Evolutionary conservation across 2,113 vertebrate species (phyloP).

Genomic region (Daphoenositta chrysoptera): DNA sequence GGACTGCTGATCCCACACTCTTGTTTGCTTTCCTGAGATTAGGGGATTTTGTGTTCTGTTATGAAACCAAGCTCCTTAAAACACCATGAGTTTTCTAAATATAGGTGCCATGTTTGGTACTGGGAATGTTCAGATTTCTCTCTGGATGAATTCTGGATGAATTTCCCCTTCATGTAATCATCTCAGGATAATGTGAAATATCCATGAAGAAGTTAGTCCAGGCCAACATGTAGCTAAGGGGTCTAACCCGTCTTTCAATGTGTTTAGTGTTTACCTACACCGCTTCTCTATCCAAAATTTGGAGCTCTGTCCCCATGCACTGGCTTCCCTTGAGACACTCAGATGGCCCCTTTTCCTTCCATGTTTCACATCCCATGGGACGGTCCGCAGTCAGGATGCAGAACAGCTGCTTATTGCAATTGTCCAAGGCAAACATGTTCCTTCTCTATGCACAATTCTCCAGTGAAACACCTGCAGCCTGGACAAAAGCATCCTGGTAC

Average conservation of each 20-base stretch:
- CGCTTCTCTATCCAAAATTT: background rate
- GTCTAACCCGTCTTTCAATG: background rate
- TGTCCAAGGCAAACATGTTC: background rate
- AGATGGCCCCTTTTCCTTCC: background rate
- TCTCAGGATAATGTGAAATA: background rate
- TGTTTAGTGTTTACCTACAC: background rate
- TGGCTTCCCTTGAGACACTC: background rate
- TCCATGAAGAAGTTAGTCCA: background rate
- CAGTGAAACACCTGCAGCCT: background rate
- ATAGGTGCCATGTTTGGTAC: background rate
- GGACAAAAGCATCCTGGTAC: background rate
- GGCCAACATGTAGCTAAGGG: rapidly evolving
- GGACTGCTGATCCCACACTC: background rate
- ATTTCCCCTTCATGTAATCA: background rate
- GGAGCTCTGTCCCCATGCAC: background rate
- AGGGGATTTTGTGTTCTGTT: background rate
- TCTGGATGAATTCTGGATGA: background rate
- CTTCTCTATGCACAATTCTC: background rate
- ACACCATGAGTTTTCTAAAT: background rate
- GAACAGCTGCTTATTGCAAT: background rate
- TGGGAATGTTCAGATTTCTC: background rate
- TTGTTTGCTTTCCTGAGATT: background rate
- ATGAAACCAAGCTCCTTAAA: background rate
- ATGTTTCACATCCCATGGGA: background rate
- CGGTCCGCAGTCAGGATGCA: rapidly evolving